Percentiles rank a stretch among this genome's conserved stretches.
Evolutionary conservation across 2,113 vertebrate species (phyloP).

Genomic region (Heterochromis multidens): DNA sequence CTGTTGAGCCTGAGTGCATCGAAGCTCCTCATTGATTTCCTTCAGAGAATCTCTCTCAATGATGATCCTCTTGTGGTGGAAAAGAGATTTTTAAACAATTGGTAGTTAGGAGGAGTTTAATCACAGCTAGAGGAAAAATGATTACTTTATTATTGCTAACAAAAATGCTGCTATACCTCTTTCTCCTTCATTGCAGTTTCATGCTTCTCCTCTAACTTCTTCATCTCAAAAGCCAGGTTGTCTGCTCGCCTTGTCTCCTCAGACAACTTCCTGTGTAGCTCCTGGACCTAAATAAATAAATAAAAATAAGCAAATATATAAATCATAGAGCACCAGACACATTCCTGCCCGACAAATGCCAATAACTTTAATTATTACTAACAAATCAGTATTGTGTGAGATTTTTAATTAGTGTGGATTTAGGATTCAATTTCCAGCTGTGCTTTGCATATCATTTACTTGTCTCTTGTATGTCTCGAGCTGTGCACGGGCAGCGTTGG

Average conservation of each 20-base stretch:
- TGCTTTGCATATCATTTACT: constrained; percentile 59
- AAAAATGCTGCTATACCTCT: constrained; percentile 77
- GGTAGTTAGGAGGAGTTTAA: neutral
- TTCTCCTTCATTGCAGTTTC: constrained; percentile 92
- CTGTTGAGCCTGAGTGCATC: constrained; percentile 90
- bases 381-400: neutral
- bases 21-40: constrained; percentile 94
- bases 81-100: neutral
- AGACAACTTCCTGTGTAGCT: constrained; percentile 89
- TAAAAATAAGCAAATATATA: neutral
- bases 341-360: neutral
- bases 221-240: constrained; percentile 90
- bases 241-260: constrained; percentile 92
- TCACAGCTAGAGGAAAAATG: neutral
- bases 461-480: constrained; percentile 94
- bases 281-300: constrained; percentile 82
- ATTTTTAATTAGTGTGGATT: neutral
- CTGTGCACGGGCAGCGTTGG: constrained; percentile 90
- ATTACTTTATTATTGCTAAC: neutral
- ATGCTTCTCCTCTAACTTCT: constrained; percentile 88
- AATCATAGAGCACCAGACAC: neutral
- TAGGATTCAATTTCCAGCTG: rapidly evolving
- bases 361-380: neutral
- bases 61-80: constrained; percentile 81
- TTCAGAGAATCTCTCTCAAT: constrained; percentile 89